Evolutionary conservation across 2,113 vertebrate species (phyloP).

Genomic region (Aramus guarauna): DNA sequence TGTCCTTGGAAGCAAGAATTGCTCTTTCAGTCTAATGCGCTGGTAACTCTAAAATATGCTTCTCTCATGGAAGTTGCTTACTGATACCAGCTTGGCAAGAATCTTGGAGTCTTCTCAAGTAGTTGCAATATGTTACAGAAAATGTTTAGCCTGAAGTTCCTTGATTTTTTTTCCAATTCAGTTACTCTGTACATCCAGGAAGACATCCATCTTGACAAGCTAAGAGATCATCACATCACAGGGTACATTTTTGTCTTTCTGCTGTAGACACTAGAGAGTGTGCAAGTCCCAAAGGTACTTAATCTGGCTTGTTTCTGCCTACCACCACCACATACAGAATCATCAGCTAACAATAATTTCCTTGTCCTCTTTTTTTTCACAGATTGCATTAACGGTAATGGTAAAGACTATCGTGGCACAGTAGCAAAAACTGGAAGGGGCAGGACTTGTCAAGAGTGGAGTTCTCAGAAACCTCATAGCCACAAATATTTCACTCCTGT

Average conservation of each 20-base stretch:
- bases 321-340: neutral
- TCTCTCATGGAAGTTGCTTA: neutral
- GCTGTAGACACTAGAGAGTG: neutral
- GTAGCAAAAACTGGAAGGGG: conserved; percentile 76
- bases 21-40: neutral
- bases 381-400: conserved; percentile 84
- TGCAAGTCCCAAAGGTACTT: neutral
- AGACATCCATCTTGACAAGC: neutral
- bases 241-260: neutral
- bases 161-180: neutral
- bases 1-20: neutral
- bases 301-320: neutral
- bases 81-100: neutral
- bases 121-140: neutral
- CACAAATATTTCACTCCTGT: conserved; percentile 81
- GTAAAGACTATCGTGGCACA: conserved; percentile 80
- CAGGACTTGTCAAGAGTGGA: conserved; percentile 86
- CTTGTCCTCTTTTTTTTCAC: neutral
- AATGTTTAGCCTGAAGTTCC: neutral
- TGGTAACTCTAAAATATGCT: neutral
- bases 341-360: neutral
- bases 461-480: conserved; percentile 79
- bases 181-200: neutral
- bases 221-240: neutral
- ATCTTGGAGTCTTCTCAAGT: neutral